A percentile compares a stretch with the other conserved stretches of the same genome.
phyloP scores from a whole-genome alignment of 2,888 invertebrate genomes.

The Caenorhabditis doughertyi region DNA sequence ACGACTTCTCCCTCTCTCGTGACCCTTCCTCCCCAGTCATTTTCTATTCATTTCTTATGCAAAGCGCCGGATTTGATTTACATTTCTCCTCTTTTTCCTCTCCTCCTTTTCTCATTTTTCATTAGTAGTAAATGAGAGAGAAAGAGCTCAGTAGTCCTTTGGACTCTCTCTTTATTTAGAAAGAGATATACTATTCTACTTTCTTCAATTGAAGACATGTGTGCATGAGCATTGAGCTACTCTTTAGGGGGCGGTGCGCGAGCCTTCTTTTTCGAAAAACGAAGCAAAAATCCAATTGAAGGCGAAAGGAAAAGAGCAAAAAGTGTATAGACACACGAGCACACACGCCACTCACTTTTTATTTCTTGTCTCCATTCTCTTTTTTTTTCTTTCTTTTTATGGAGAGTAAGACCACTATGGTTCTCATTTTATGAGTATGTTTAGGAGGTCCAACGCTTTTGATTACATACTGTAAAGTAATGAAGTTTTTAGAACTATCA shows the following conservation, averaged over 20 bases:
- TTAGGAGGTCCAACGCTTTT: too few relatives aligned
- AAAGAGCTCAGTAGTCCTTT: neutral
- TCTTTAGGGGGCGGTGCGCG: too few relatives aligned
- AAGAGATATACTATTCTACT: constrained; percentile 9
- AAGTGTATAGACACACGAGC: constrained; percentile 13
- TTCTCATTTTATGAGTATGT: too few relatives aligned
- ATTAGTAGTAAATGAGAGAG: constrained; percentile 40
- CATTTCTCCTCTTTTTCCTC: constrained; percentile 37
- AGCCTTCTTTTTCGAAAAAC: constrained; percentile 8
- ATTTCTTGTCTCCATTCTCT: neutral
- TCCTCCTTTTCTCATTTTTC: constrained; percentile 5
- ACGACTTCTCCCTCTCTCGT: constrained; percentile 11
- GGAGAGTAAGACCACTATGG: neutral
- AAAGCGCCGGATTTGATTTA: constrained; percentile 58
- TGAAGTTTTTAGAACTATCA: too few relatives aligned
- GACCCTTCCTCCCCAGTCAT: constrained; percentile 6
- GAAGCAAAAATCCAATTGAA: constrained; percentile 23
- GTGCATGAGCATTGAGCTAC: constrained; percentile 36
- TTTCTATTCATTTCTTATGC: constrained; percentile 40
- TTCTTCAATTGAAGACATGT: neutral
- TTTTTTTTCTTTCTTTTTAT: neutral
- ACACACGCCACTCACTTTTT: neutral
- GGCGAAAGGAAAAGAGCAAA: constrained; percentile 10
- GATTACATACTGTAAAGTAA: too few relatives aligned
- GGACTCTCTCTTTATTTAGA: constrained; percentile 1